Evolutionary conservation across 2,113 vertebrate species (phyloP).

Genomic region (Bufo gargarizans): DNA sequence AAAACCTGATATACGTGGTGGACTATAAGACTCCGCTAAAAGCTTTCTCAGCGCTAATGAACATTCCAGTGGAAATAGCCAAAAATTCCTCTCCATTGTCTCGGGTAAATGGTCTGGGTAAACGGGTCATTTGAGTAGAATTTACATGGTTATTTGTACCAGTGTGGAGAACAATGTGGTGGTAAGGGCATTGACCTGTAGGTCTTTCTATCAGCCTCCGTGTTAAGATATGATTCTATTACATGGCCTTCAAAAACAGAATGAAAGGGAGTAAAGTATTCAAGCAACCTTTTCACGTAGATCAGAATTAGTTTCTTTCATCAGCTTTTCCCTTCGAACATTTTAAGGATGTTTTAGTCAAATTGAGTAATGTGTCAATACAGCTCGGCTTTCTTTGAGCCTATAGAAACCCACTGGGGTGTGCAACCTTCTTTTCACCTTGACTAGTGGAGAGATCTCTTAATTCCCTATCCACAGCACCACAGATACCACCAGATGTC

Average conservation of each 20-base stretch:
- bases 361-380: conserved; percentile 66
- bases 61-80: neutral
- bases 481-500: conserved; percentile 62
- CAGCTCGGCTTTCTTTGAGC: conserved; percentile 65
- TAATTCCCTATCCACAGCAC: conserved; percentile 62
- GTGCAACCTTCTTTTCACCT: conserved; percentile 65
- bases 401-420: conserved; percentile 66
- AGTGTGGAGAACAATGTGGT: neutral
- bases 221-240: conserved; percentile 55
- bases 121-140: neutral
- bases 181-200: conserved; percentile 20
- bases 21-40: neutral
- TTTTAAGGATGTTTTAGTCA: conserved; percentile 65
- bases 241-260: conserved; percentile 55
- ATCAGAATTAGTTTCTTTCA: conserved; percentile 67
- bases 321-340: conserved; percentile 63
- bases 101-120: conserved; percentile 9
- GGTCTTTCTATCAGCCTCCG: conserved; percentile 4
- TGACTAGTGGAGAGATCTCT: conserved; percentile 59
- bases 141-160: conserved; percentile 38
- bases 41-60: neutral
- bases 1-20: neutral
- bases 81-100: conserved; percentile 5
- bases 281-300: conserved; percentile 65
- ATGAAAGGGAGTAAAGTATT: neutral